A percentile compares a stretch with the other conserved stretches of the same genome.
These are phyloP conservation scores for Xiphophorus couchianus DNA, from an alignment of 2,113 vertebrate species.

Conservation along the genomic window DNA sequence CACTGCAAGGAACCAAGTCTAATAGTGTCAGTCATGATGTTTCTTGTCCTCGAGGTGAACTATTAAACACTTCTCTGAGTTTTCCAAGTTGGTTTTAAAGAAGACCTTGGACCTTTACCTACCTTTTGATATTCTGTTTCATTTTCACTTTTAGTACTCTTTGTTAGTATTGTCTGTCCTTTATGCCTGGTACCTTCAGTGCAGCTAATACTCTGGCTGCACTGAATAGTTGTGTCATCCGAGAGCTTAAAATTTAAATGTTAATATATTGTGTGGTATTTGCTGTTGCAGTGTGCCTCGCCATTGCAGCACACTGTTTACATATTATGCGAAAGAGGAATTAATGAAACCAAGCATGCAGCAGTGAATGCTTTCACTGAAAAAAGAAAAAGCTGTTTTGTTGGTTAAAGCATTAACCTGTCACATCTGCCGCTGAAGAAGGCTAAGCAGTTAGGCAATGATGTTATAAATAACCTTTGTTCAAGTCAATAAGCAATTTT, in stretches of 20 bases:
- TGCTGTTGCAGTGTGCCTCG: not conserved
- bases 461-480: slow-evolving; percentile 68
- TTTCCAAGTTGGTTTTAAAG: not conserved
- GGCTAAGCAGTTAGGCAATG: slow-evolving; percentile 58
- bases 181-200: slow-evolving; percentile 21
- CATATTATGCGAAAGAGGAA: slow-evolving; percentile 25
- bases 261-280: slow-evolving; percentile 24
- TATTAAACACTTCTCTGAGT: not conserved
- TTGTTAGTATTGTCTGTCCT: not conserved
- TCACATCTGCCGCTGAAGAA: slow-evolving; percentile 32
- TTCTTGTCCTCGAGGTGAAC: slow-evolving; percentile 8
- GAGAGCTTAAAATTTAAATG: slow-evolving; percentile 32
- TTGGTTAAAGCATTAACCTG: slow-evolving; percentile 49
- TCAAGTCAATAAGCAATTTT: slow-evolving; percentile 75
- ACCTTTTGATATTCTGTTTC: not conserved
- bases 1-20: slow-evolving; percentile 5
- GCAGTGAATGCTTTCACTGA: slow-evolving; percentile 31
- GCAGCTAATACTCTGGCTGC: slow-evolving; percentile 7
- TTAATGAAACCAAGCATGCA: slow-evolving; percentile 43
- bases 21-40: slow-evolving; percentile 13
- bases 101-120: not conserved
- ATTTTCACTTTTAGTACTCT: not conserved
- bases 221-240: slow-evolving; percentile 4
- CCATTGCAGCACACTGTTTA: slow-evolving; percentile 20
- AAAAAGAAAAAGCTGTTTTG: slow-evolving; percentile 14